These are phyloP conservation scores for Pollachius pollachius DNA, from an alignment of 2,113 vertebrate genomes.

Conservation along the genomic window DNA sequence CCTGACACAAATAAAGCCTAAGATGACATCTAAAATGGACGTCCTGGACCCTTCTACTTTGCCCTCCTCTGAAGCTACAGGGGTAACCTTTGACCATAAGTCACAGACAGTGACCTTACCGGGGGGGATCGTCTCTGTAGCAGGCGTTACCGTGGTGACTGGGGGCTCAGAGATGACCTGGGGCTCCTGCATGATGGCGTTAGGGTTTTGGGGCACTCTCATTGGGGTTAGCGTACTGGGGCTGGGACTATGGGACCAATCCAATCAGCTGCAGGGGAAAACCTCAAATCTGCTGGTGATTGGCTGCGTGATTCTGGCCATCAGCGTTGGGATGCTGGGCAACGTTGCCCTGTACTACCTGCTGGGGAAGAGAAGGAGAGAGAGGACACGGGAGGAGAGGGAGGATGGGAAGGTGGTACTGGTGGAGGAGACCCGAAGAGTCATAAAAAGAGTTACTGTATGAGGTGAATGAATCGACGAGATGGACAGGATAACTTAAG, in stretches of 20 bases:
- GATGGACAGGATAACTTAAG: neutral
- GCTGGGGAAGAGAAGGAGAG: slow-evolving; percentile 51
- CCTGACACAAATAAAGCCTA: slow-evolving; percentile 4
- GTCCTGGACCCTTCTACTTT: slow-evolving; percentile 52
- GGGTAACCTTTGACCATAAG: slow-evolving; percentile 63
- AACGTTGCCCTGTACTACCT: slow-evolving; percentile 44
- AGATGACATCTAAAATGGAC: slow-evolving; percentile 50
- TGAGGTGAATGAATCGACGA: slow-evolving; percentile 29
- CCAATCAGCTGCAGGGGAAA: neutral
- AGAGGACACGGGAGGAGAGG: slow-evolving; percentile 21
- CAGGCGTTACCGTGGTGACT: slow-evolving; percentile 70
- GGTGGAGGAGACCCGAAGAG: slow-evolving; percentile 48
- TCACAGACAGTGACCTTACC: slow-evolving; percentile 66
- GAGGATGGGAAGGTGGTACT: slow-evolving; percentile 70
- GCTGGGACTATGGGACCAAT: slow-evolving; percentile 70
- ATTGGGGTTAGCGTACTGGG: slow-evolving; percentile 66
- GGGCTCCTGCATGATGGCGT: slow-evolving; percentile 72
- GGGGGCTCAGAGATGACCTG: slow-evolving; percentile 75
- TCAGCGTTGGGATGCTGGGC: slow-evolving; percentile 49
- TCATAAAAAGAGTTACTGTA: slow-evolving; percentile 74
- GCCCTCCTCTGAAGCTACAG: slow-evolving; percentile 20
- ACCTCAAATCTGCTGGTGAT: slow-evolving; percentile 63
- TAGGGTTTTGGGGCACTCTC: slow-evolving; percentile 72
- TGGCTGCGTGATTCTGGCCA: slow-evolving; percentile 63
- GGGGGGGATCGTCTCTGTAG: slow-evolving; percentile 67